These are phyloP conservation scores for Rostratula benghalensis DNA, from an alignment of 2,113 vertebrate species.

Conservation along the genomic window DNA sequence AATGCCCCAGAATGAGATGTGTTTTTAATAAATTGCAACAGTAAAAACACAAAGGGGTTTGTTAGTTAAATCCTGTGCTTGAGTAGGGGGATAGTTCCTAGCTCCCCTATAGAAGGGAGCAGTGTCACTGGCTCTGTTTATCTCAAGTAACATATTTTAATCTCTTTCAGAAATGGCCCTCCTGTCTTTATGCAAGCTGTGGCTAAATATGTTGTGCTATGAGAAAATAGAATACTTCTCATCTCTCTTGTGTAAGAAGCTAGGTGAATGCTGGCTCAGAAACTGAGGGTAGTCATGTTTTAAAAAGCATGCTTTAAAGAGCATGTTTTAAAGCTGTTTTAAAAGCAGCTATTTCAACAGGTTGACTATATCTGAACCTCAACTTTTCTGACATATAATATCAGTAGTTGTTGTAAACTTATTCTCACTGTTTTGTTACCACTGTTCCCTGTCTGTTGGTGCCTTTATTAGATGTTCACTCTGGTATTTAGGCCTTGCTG, in stretches of 20 bases:
- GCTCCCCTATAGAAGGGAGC: not conserved
- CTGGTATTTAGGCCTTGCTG: constrained; percentile 40
- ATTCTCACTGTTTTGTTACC: not conserved
- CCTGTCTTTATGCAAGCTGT: not conserved
- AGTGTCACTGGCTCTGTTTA: not conserved
- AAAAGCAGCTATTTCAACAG: not conserved
- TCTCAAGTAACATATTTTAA: not conserved
- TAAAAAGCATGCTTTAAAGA: no score
- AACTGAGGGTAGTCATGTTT: not conserved
- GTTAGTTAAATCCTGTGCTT: not conserved
- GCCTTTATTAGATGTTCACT: constrained; percentile 23
- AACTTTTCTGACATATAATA: not conserved
- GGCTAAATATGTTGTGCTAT: not conserved
- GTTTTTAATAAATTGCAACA: not conserved
- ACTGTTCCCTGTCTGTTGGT: not conserved
- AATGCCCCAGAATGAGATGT: not conserved
- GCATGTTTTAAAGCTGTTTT: no score
- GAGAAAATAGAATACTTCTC: not conserved
- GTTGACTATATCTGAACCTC: not conserved
- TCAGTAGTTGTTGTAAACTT: not conserved
- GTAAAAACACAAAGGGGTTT: not conserved
- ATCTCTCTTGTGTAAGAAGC: not conserved
- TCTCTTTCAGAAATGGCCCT: not conserved
- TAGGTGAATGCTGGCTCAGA: not conserved
- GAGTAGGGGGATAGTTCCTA: not conserved